Conservation (phyloP, 2,113 vertebrate genomes). For the Chionodraco myersi region DNA sequence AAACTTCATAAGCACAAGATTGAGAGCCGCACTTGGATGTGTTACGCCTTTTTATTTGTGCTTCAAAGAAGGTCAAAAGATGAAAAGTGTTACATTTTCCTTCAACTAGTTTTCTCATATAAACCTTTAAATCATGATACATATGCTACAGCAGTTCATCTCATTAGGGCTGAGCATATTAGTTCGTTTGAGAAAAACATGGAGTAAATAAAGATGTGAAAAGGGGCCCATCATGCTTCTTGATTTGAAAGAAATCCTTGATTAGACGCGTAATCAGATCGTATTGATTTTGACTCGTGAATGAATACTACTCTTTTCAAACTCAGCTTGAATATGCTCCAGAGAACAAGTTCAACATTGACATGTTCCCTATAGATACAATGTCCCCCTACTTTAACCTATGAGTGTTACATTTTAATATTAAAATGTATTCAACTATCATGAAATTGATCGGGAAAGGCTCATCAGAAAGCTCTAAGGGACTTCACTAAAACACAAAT, state of each 20-base stretch:
- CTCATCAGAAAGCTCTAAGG: not conserved
- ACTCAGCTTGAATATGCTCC: conserved; percentile 11
- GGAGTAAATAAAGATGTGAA: conserved; percentile 22
- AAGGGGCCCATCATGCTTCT: conserved; percentile 9
- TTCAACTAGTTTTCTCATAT: conserved; percentile 17
- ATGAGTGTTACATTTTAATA: too few species aligned
- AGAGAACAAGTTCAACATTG: conserved; percentile 9
- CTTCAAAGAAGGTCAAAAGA: conserved; percentile 34
- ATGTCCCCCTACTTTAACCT: too few species aligned
- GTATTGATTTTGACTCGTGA: conserved; percentile 37
- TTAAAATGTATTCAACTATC: not conserved
- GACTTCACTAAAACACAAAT: conserved; percentile 5
- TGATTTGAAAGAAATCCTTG: conserved; percentile 28
- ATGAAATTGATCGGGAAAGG: not conserved
- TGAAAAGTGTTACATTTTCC: conserved; percentile 9
- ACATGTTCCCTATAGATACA: conserved; percentile 19
- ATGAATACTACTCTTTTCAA: conserved; percentile 1
- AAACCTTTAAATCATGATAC: conserved; percentile 24
- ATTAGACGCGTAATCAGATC: conserved; percentile 51
- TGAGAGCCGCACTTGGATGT: conserved; percentile 1
- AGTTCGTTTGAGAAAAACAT: conserved; percentile 1
- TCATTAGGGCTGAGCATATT: not conserved
- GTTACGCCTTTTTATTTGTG: not conserved
- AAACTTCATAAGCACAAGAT: not conserved
- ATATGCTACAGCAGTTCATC: not conserved